Evolutionary conservation across 2,888 invertebrate species (phyloP).

Genomic region (Itoplectis maculator): DNA sequence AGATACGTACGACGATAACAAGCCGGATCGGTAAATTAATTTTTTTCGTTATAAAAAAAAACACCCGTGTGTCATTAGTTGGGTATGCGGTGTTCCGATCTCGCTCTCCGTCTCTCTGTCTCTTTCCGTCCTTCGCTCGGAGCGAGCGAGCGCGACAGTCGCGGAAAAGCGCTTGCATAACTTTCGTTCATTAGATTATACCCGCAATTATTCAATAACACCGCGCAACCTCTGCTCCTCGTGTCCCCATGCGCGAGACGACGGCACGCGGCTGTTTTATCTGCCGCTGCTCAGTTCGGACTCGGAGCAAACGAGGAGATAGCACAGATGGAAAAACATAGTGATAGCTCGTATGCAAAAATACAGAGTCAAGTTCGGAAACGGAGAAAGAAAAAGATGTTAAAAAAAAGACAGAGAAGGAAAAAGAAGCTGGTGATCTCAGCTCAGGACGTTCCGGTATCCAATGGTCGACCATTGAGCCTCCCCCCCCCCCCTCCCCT

Average conservation of each 20-base stretch:
- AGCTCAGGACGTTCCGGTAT: conserved; percentile 73
- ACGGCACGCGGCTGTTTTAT: too few species aligned
- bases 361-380: conserved; percentile 16
- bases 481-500: conserved; percentile 38
- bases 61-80: neutral
- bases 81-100: neutral
- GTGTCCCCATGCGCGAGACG: neutral
- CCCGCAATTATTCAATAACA: conserved; percentile 72
- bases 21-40: neutral
- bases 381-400: too few species aligned
- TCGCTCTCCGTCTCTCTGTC: neutral
- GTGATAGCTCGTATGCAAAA: too few species aligned
- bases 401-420: too few species aligned
- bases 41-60: too few species aligned
- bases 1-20: neutral
- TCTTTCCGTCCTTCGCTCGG: conserved; percentile 4
- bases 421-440: too few species aligned
- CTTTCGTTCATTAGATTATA: conserved; percentile 75
- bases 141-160: conserved; percentile 19
- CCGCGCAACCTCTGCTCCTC: conserved; percentile 62
- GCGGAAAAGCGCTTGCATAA: conserved; percentile 70
- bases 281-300: too few species aligned
- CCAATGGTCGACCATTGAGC: conserved; percentile 75
- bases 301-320: too few species aligned
- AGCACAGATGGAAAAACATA: too few species aligned